Evolutionary conservation across 1,140 invertebrate species (phyloP).

Genomic region (Thaumatotibia leucotreta): DNA sequence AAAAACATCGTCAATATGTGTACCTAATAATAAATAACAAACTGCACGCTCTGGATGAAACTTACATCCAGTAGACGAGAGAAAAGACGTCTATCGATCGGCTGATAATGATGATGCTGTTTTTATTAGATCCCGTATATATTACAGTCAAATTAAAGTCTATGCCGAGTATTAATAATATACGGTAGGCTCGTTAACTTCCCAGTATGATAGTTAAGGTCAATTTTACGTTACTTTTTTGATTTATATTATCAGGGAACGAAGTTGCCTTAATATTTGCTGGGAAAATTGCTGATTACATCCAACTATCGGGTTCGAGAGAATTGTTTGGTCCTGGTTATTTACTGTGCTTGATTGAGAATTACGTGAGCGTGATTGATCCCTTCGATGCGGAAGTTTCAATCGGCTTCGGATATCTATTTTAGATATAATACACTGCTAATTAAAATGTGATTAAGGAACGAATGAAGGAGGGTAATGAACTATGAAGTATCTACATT

Average conservation of each 20-base stretch:
- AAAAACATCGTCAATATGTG: constrained; percentile 29
- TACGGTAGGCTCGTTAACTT: constrained; percentile 51
- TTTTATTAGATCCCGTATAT: too few species aligned
- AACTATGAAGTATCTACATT: too few species aligned
- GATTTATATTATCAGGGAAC: constrained; percentile 31
- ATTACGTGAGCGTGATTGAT: constrained; percentile 1
- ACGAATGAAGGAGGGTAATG: too few species aligned
- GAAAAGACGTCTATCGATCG: too few species aligned
- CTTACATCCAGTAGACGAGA: too few species aligned
- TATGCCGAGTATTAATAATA: too few species aligned
- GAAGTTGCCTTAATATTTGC: constrained; percentile 30
- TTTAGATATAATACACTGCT: background rate
- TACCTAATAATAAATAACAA: background rate
- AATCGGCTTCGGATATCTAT: background rate
- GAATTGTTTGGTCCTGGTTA: constrained; percentile 26
- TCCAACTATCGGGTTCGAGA: constrained; percentile 23
- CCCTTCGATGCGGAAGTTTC: background rate
- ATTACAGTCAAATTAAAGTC: too few species aligned
- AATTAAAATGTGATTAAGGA: background rate
- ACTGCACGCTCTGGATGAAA: too few species aligned
- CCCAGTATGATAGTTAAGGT: constrained; percentile 48
- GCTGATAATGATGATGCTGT: too few species aligned
- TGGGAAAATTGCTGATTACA: constrained; percentile 37
- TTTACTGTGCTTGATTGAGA: constrained; percentile 11
- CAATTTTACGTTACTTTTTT: constrained; percentile 46